Base-by-base conservation (phyloP, 2,113 vertebrate genomes). In the Otocyon megalotis region DNA sequence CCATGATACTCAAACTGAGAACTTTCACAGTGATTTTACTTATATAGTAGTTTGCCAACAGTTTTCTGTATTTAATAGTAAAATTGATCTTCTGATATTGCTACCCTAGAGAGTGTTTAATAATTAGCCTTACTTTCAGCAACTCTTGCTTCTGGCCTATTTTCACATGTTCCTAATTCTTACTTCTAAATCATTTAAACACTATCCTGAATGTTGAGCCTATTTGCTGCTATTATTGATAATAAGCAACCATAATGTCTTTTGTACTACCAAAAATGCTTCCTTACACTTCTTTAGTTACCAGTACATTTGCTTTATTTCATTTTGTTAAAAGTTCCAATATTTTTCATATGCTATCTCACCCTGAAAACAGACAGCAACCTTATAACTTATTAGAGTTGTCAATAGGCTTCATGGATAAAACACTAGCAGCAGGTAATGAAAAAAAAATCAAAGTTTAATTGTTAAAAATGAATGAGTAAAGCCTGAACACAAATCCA, bases 121-220 rank as follows among this genome's bases (percentile, higher is more conserved):
- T 93, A 93, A 88, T 85, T 93, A 95, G 16, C 30, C 85, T 72
- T 67, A 60, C 11, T 91, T 90, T 95, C 65, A 84, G 35, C 50
- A 50, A 72, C 35, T 88, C 28, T 69, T 87, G 48, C 54, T 48
- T 82, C 32, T 69, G 37, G 28, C 22, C 24, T 2, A 53, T 8
- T 30, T 93, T 48, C 17, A 13, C 10, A 2, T 76, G 53, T n/a
- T 82, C 48, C 15, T 28, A 85, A 67, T 74, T 79, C 56, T 90
- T 82, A 80, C 32, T 79, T 88, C 16, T 93, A 76, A 97, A 77
- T 93, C 82, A 93, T 91, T 95, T 87, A 92, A 67, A 43, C 13
- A 60, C 8, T 58, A 84, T 80, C 24, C 7, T 96, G 43, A 88
- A 69, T 80, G 13, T 16, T 79, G 26, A 32, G 13, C 26, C 30